phyloP scores from a whole-genome alignment of 2,113 vertebrate genomes.

The Gobio gobio region DNA sequence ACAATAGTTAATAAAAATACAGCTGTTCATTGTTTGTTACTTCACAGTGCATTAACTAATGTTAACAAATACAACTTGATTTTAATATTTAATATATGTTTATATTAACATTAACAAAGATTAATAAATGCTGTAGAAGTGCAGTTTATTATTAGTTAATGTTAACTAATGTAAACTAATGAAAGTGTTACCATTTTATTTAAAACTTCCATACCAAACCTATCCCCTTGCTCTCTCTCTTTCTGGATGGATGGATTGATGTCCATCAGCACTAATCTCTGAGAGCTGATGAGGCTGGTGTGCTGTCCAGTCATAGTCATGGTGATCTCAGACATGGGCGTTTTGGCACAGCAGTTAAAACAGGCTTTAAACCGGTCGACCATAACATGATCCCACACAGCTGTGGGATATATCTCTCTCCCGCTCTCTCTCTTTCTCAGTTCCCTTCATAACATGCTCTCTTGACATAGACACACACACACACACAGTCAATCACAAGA shows the following conservation, averaged over 20 bases:
- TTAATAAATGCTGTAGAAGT: too few species aligned
- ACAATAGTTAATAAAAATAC: too few species aligned
- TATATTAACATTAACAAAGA: too few species aligned
- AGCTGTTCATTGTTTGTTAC: too few species aligned
- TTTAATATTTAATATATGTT: too few species aligned
- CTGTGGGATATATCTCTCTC: constrained; percentile 17
- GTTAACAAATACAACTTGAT: too few species aligned
- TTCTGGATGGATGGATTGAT: constrained; percentile 21
- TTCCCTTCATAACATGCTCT: constrained; percentile 14
- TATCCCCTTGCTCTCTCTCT: neutral
- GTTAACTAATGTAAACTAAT: too few species aligned
- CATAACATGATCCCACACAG: constrained; percentile 25
- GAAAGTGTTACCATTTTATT: too few species aligned
- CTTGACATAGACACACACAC: constrained; percentile 4
- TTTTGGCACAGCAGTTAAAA: constrained; percentile 57
- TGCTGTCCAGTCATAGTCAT: constrained; percentile 14
- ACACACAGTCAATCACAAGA: constrained; percentile 22
- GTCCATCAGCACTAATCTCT: constrained; percentile 3
- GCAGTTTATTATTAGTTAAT: too few species aligned
- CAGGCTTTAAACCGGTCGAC: constrained; percentile 2
- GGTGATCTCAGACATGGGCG: constrained; percentile 58
- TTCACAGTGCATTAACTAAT: too few species aligned
- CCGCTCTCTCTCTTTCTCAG: neutral
- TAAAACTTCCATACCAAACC: neutral
- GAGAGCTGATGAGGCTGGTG: constrained; percentile 3